These are phyloP conservation scores for Eubucco bourcierii DNA, from an alignment of 2,113 vertebrate species.

Conservation along the genomic window DNA sequence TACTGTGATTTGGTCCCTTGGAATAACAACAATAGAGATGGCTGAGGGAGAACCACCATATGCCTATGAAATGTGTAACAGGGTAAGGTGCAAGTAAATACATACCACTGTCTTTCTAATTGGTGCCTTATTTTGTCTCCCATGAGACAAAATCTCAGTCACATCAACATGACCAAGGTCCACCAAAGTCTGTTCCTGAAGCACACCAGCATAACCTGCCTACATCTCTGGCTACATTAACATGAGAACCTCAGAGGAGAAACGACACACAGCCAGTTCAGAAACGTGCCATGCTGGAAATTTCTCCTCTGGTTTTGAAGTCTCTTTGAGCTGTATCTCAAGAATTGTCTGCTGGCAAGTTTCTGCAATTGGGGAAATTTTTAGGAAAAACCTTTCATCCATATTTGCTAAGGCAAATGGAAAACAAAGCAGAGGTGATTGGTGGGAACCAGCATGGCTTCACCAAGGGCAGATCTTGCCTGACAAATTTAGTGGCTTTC, in stretches of 20 bases:
- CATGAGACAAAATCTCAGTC: neutral
- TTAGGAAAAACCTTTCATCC: no score
- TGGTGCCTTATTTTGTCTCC: neutral
- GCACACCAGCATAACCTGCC: no score
- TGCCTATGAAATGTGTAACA: slow-evolving; percentile 97
- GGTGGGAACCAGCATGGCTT: no score
- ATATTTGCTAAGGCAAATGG: no score
- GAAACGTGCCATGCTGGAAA: neutral
- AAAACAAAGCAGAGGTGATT: no score
- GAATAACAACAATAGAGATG: slow-evolving; percentile 99
- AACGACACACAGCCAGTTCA: neutral
- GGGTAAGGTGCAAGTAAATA: slow-evolving; percentile 79
- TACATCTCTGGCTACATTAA: no score
- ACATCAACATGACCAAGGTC: neutral
- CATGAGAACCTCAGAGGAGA: no score
- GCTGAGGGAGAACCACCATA: slow-evolving; percentile 98
- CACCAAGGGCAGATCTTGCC: no score
- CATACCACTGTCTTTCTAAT: neutral
- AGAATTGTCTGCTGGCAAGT: no score
- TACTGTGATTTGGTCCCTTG: slow-evolving; percentile 98
- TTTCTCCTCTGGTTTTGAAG: neutral
- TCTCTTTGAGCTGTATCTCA: neutral
- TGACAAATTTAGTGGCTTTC: no score
- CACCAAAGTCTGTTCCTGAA: neutral
- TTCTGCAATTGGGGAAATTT: no score